phyloP scores from a whole-genome alignment of 2,888 invertebrate species.

The Dasypolia templi region DNA sequence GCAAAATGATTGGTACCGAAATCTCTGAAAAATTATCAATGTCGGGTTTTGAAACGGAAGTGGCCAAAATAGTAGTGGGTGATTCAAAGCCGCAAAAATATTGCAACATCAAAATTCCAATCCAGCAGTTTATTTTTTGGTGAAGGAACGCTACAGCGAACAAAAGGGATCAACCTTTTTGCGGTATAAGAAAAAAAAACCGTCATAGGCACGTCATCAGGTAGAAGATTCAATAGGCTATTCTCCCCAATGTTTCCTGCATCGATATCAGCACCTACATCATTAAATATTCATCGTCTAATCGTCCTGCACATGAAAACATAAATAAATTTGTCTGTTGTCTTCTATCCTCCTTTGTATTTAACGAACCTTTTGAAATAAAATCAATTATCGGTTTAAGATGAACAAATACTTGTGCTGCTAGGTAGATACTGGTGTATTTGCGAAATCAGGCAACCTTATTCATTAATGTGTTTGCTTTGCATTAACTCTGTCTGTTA shows the following conservation, averaged over 20 bases:
- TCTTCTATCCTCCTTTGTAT: constrained; percentile 49
- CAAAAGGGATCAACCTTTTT: constrained; percentile 34
- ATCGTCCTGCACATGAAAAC: constrained; percentile 69
- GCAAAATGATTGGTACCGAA: constrained; percentile 8
- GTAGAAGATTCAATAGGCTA: constrained; percentile 31
- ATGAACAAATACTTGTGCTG: constrained; percentile 50
- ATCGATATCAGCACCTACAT: constrained; percentile 58
- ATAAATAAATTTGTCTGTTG: constrained; percentile 70
- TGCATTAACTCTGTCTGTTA: not conserved
- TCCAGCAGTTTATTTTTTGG: constrained; percentile 17
- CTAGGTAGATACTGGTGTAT: constrained; percentile 28
- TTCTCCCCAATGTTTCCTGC: constrained; percentile 55
- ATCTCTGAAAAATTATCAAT: constrained; percentile 14
- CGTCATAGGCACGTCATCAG: constrained; percentile 9
- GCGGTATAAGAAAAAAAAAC: constrained; percentile 19
- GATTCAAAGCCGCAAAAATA: constrained; percentile 8
- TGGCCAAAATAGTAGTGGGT: constrained; percentile 14
- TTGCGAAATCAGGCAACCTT: constrained; percentile 32
- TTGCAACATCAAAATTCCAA: constrained; percentile 22
- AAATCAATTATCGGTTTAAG: constrained; percentile 41
- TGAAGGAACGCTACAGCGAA: constrained; percentile 13
- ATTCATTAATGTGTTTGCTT: constrained; percentile 18
- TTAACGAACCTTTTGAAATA: constrained; percentile 53
- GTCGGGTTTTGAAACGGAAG: constrained; percentile 12
- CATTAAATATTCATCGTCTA: constrained; percentile 71